Evolutionary conservation across 2,888 invertebrate species (phyloP).

Genomic region (Drosophila acutilabella): DNA sequence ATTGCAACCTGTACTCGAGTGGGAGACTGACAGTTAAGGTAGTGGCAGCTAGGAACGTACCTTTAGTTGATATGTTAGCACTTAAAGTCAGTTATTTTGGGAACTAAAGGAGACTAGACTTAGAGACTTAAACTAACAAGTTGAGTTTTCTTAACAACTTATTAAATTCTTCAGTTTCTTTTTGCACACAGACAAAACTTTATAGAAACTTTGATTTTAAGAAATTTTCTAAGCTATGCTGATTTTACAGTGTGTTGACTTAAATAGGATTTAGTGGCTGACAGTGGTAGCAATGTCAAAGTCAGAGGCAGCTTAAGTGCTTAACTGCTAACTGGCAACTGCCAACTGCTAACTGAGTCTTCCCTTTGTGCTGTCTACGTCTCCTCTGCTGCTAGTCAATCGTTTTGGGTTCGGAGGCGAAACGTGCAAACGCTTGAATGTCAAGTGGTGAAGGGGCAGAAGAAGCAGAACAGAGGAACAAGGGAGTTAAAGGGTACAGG

Average conservation of each 20-base stretch:
- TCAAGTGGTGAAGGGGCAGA: conserved; percentile 58
- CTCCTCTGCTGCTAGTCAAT: conserved; percentile 26
- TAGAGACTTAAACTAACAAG: no score
- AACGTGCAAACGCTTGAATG: conserved; percentile 69
- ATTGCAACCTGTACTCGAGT: conserved; percentile 11
- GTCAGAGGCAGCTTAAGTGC: conserved; percentile 44
- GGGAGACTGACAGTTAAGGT: neutral
- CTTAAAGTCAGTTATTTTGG: conserved; percentile 5
- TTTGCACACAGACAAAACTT: neutral
- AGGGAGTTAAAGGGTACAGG: neutral
- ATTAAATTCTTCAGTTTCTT: no score
- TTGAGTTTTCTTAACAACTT: no score
- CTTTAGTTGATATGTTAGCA: conserved; percentile 1
- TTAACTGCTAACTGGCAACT: conserved; percentile 23
- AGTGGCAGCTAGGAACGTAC: neutral
- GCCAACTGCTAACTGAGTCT: neutral
- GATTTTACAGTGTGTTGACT: conserved; percentile 5
- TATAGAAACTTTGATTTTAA: neutral
- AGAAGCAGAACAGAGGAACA: no score
- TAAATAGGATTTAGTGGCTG: conserved; percentile 56
- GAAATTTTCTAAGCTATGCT: no score
- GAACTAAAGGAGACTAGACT: neutral
- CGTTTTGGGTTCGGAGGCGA: conserved; percentile 26
- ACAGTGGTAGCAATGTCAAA: conserved; percentile 60
- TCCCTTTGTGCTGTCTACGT: neutral